These are phyloP conservation scores for Protaetia brevitarsis DNA, from an alignment of 1,140 invertebrate species.

Conservation along the genomic window DNA sequence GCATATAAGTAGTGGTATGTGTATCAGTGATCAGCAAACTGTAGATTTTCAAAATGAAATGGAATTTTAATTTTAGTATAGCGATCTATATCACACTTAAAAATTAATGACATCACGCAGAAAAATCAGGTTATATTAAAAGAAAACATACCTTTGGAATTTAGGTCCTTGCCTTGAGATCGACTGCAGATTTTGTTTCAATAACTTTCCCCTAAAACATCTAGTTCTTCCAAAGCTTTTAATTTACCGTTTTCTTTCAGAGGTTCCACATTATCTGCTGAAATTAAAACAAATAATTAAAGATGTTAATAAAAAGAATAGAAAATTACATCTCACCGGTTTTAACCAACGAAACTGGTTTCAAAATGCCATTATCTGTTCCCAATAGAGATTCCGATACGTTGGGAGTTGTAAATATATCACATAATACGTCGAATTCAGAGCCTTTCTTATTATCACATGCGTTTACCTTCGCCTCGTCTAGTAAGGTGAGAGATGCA, in stretches of 20 bases:
- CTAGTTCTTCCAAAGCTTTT: constrained; percentile 70
- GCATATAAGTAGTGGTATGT: too few relatives aligned
- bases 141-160: constrained; percentile 32
- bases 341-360: constrained; percentile 32
- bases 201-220: constrained; percentile 68
- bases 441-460: constrained; percentile 25
- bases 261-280: not conserved
- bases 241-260: constrained; percentile 41
- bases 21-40: too few relatives aligned
- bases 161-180: constrained; percentile 39
- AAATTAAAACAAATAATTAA: not conserved
- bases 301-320: not conserved
- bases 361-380: constrained; percentile 37
- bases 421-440: constrained; percentile 59
- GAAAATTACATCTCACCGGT: not conserved
- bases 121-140: not conserved
- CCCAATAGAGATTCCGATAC: constrained; percentile 37
- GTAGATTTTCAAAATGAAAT: too few relatives aligned
- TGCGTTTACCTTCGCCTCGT: not conserved
- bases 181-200: constrained; percentile 67
- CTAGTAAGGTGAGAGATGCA: not conserved
- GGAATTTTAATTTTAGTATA: not conserved
- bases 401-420: constrained; percentile 58
- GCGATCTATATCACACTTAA: not conserved
- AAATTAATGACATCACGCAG: not conserved